phyloP scores from a whole-genome alignment of 23 tunicate species.

The Trididemnum clinides region DNA sequence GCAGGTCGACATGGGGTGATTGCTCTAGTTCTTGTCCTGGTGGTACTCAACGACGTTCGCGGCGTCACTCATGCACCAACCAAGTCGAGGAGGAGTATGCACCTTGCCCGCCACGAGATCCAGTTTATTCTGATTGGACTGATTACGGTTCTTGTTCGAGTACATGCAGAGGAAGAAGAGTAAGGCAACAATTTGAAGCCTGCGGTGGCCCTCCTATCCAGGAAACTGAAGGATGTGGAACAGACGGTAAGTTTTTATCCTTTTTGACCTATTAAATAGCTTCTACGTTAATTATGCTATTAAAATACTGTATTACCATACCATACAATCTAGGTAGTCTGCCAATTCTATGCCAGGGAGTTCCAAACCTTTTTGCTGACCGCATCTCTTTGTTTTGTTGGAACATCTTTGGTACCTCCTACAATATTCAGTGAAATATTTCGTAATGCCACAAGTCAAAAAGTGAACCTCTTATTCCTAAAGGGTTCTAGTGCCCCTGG shows the following conservation, averaged over 20 bases:
- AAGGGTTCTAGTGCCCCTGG: too few species aligned
- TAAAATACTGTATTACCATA: too few species aligned
- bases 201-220: constrained; percentile 40
- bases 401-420: too few species aligned
- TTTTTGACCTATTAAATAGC: too few species aligned
- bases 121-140: constrained; percentile 54
- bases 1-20: constrained; percentile 41
- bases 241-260: constrained; percentile 52
- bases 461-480: too few species aligned
- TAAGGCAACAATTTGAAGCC: constrained; percentile 35
- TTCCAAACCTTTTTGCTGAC: too few species aligned
- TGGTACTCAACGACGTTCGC: constrained; percentile 53
- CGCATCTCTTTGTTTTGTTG: too few species aligned
- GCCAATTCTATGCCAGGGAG: too few species aligned
- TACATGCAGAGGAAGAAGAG: constrained; percentile 61
- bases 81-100: constrained; percentile 6
- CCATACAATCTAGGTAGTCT: too few species aligned
- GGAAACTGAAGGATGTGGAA: constrained; percentile 66
- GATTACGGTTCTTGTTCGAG: constrained; percentile 62
- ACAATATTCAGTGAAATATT: too few species aligned
- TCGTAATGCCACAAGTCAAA: too few species aligned
- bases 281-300: too few species aligned
- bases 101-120: constrained; percentile 43
- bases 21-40: constrained; percentile 87
- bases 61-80: constrained; percentile 63